Evolutionary conservation across 1,140 invertebrate genomes (phyloP).

Genomic region (Aphelinus certus): DNA sequence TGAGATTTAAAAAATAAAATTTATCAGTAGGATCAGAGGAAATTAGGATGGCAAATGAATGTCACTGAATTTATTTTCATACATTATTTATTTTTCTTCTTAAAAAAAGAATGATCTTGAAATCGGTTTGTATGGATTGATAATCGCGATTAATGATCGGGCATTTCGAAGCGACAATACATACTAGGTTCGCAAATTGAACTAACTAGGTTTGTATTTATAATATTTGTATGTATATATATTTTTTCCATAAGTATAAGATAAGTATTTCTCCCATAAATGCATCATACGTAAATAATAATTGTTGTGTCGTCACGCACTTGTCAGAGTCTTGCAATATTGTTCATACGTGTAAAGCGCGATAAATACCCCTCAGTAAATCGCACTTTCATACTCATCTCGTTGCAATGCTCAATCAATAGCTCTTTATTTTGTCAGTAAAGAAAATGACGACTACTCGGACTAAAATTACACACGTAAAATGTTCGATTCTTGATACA

Average conservation of each 20-base stretch:
- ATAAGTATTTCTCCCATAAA: slow-evolving; percentile 52
- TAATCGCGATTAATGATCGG: slow-evolving; percentile 59
- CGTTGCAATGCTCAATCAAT: no score
- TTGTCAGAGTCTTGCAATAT: slow-evolving; percentile 3
- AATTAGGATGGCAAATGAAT: no score
- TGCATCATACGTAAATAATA: slow-evolving; percentile 56
- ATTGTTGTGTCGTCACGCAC: slow-evolving; percentile 45
- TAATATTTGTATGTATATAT: slow-evolving; percentile 48
- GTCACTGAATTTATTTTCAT: slow-evolving; percentile 44
- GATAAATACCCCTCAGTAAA: slow-evolving; percentile 25
- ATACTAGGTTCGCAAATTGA: slow-evolving; percentile 62
- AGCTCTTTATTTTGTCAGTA: no score
- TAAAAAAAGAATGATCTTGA: slow-evolving; percentile 63
- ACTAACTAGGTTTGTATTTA: slow-evolving; percentile 59
- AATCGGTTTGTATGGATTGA: slow-evolving; percentile 54
- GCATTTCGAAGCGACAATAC: slow-evolving; percentile 59
- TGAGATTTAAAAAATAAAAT: no score
- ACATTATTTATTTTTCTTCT: slow-evolving; percentile 60
- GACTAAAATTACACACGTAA: slow-evolving; percentile 33
- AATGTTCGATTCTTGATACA: slow-evolving; percentile 26
- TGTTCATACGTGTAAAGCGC: not conserved
- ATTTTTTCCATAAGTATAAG: slow-evolving; percentile 49
- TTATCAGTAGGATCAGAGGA: no score
- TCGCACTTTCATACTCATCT: slow-evolving; percentile 24
- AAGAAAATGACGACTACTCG: slow-evolving; percentile 14